Conservation (phyloP, 2,888 invertebrate genomes). For the Glyphotaelius pellucidus region DNA sequence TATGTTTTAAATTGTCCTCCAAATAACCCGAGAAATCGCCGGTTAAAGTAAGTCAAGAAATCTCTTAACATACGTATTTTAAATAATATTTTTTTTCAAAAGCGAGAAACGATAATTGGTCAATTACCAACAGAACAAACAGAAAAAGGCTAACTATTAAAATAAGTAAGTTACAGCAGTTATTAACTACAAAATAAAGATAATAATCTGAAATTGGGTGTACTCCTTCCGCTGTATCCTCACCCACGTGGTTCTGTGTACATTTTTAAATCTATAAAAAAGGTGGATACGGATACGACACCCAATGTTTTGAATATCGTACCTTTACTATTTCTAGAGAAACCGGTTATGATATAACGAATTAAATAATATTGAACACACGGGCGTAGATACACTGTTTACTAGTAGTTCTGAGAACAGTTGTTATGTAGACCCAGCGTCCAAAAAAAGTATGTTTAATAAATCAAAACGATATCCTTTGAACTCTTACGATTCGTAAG, state of each 20-base stretch:
- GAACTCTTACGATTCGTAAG: no score
- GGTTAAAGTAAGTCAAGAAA: no score
- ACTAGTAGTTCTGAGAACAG: no score
- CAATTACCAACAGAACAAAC: neutral
- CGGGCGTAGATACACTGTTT: neutral
- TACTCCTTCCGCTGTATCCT: neutral
- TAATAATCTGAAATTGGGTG: neutral
- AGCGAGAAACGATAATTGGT: neutral
- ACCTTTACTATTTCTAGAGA: neutral
- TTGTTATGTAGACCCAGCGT: no score
- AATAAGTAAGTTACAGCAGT: neutral
- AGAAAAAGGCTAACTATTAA: neutral
- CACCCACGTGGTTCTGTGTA: neutral
- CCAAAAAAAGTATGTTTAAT: no score
- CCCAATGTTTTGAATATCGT: constrained; percentile 8
- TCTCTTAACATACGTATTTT: neutral
- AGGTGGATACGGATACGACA: neutral
- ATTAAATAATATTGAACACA: neutral
- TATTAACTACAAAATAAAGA: neutral
- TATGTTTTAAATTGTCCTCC: no score
- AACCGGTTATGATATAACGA: constrained; percentile 6
- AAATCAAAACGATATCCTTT: no score
- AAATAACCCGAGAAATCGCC: no score
- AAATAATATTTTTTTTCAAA: neutral
- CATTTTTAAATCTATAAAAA: neutral